Evolutionary conservation across 2,113 vertebrate genomes (phyloP).

Genomic region (Collichthys lucidus): DNA sequence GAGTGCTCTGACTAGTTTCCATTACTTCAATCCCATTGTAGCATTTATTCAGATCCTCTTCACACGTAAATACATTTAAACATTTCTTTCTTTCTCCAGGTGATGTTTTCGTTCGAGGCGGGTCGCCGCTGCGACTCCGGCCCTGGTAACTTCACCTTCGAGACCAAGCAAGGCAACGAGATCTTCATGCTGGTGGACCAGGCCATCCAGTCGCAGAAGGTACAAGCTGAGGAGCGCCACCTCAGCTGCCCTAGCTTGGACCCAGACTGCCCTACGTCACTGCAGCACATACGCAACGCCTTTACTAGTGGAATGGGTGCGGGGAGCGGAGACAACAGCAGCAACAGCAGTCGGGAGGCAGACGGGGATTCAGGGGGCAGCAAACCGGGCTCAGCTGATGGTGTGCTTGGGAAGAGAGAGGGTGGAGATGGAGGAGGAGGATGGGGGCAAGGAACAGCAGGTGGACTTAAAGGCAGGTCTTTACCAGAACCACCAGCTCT

Average conservation of each 20-base stretch:
- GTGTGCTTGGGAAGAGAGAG: slow-evolving; percentile 81
- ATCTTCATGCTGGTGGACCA: slow-evolving; percentile 94
- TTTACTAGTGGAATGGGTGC: slow-evolving; percentile 6
- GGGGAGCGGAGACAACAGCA: slow-evolving; percentile 67
- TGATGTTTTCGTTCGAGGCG: slow-evolving; percentile 98
- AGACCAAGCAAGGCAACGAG: slow-evolving; percentile 96
- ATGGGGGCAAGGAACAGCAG: slow-evolving; percentile 43
- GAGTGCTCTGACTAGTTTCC: slow-evolving; percentile 24
- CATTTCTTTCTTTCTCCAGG: slow-evolving; percentile 78
- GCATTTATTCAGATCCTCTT: slow-evolving; percentile 1
- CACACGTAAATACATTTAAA: background rate
- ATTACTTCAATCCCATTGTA: slow-evolving; percentile 17
- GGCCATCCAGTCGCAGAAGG: slow-evolving; percentile 93
- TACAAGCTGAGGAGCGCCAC: slow-evolving; percentile 84
- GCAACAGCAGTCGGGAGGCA: slow-evolving; percentile 74
- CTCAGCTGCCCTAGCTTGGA: slow-evolving; percentile 82
- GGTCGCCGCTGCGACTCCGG: slow-evolving; percentile 95
- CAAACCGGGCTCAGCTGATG: slow-evolving; percentile 81
- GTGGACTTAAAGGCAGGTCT: slow-evolving; percentile 80
- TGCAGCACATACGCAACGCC: slow-evolving; percentile 79
- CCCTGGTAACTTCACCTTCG: slow-evolving; percentile 97
- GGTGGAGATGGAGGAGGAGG: slow-evolving; percentile 70
- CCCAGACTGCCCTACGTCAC: slow-evolving; percentile 57
- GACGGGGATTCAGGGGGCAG: slow-evolving; percentile 85
- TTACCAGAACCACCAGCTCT: slow-evolving; percentile 86